Base-by-base conservation (phyloP, 2,888 invertebrate species). In the Brenthis hecate region DNA sequence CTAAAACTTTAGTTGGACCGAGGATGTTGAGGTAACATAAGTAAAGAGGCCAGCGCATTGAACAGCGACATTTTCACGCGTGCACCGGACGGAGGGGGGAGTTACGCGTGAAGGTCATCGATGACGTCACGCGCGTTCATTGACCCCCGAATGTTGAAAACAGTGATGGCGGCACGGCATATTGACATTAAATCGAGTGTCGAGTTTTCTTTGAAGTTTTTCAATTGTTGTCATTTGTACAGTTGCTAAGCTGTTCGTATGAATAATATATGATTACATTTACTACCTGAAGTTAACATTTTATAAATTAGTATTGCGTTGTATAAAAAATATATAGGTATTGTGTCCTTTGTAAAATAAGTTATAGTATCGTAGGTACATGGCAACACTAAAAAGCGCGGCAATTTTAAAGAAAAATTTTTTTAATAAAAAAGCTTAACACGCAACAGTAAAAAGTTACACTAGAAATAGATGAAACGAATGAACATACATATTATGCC, bases 41-140 rank as follows among this genome's bases (percentile, higher is more conserved):
- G 66, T 68, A 66, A 66, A 68, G 68, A 70, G 71, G 71, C 71
- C 71, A 70, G 74, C 71, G 72, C 73, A 70, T 74, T 75, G 68
- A 74, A 80, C 81, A 78, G 80, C 80, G 81, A 80, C 73, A 72
- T 57, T 69, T 63, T 67, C 66, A 67, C 66, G 61, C 61, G 66
- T 62, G 61, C 61, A 56, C 6, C 55, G 65, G 64, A 64, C 55
- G 65, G 64, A 64, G 71, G 72, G 73, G 76, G 75, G 73, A 74
- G 69, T 75, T 72, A 78, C 85, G 83, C 87, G 84, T 88, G 93
- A 93, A 93, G 93, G 93, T 93, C 93, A 91, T 81, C 79, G 70
- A 81, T 92, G 91, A 92, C 92, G 92, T 92, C 90, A 91, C 81
- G 72, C 69, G 73, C 74, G 81, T 83, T 76, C 89, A 86, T 84